Conservation (phyloP, 2,888 invertebrate genomes). For the Cremastinae sp. region DNA sequence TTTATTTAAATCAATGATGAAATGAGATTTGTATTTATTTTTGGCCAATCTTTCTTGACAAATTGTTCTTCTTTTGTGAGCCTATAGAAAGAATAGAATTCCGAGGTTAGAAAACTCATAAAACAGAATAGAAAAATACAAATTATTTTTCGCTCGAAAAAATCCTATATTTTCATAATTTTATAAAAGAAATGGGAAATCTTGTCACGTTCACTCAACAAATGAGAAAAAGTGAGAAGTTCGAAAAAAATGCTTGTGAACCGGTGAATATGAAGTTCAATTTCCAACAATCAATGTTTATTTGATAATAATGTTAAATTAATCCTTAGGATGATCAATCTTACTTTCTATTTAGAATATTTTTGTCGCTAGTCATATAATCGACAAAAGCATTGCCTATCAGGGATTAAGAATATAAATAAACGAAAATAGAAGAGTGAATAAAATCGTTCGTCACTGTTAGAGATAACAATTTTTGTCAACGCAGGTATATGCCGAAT, state of each 20-base stretch:
- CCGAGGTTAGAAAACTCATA: background rate
- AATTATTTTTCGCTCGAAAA: slow-evolving; percentile 60
- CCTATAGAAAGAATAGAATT: slow-evolving; percentile 5
- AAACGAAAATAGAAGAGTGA: slow-evolving; percentile 3
- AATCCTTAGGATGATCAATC: slow-evolving; percentile 4
- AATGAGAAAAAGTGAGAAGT: slow-evolving; percentile 2
- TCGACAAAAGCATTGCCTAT: slow-evolving; percentile 49
- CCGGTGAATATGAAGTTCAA: slow-evolving; percentile 56
- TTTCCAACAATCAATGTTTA: slow-evolving; percentile 40
- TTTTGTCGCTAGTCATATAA: slow-evolving; percentile 59
- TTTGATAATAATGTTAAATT: slow-evolving; percentile 11
- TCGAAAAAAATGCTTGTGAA: slow-evolving; percentile 27
- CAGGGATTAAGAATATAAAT: slow-evolving; percentile 38
- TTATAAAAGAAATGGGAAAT: slow-evolving; percentile 57
- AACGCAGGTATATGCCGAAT: slow-evolving; percentile 2
- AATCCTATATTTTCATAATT: slow-evolving; percentile 64
- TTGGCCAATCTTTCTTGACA: too few relatives aligned
- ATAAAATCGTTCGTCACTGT: slow-evolving; percentile 4
- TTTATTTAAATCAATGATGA: too few relatives aligned
- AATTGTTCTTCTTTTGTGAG: too few relatives aligned
- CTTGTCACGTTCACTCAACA: slow-evolving; percentile 7
- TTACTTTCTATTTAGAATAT: slow-evolving; percentile 35
- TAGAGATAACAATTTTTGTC: background rate
- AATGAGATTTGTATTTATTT: too few relatives aligned
- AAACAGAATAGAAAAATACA: slow-evolving; percentile 6